These are phyloP conservation scores for Spinibarbus caldwelli DNA, from an alignment of 2,797 vertebrate genomes.

Conservation along the genomic window DNA sequence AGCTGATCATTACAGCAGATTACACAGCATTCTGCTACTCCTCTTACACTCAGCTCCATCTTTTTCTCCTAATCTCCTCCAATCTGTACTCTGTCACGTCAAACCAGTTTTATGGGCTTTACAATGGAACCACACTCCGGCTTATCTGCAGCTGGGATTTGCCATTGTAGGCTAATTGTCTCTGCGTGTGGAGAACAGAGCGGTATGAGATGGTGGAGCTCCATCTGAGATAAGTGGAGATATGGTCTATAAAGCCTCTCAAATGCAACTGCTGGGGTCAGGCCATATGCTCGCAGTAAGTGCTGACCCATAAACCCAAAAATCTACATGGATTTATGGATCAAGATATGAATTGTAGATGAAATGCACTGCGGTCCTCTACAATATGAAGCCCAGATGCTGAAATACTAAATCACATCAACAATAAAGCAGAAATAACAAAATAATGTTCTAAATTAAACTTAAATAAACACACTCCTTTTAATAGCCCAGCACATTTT, in stretches of 20 bases:
- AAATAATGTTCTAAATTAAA: background rate
- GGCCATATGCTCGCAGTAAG: conserved; percentile 31
- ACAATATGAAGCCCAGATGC: conserved; percentile 4
- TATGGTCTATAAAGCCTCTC: conserved; percentile 35
- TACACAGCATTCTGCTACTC: conserved; percentile 46
- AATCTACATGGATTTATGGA: conserved; percentile 12
- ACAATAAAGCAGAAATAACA: background rate
- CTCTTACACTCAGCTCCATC: conserved; percentile 49
- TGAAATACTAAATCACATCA: background rate
- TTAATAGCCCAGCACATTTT: background rate
- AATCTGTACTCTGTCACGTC: conserved; percentile 49
- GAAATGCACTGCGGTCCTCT: background rate
- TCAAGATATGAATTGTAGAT: conserved; percentile 2
- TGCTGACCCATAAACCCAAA: conserved; percentile 30
- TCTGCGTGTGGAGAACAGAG: conserved; percentile 30
- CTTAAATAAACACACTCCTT: background rate
- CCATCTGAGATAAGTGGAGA: conserved; percentile 12
- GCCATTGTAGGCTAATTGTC: conserved; percentile 44
- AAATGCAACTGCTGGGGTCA: conserved; percentile 34
- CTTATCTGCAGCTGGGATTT: conserved; percentile 46
- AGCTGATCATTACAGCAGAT: conserved; percentile 62
- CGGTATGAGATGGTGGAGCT: conserved; percentile 22
- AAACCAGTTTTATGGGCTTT: conserved; percentile 51
- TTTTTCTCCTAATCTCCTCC: conserved; percentile 40
- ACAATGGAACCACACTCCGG: conserved; percentile 44